Evolutionary conservation across 2,113 vertebrate genomes (phyloP), one percentile per base, ranked within the genome.

Genomic region (Vireo altiloquus): DNA sequence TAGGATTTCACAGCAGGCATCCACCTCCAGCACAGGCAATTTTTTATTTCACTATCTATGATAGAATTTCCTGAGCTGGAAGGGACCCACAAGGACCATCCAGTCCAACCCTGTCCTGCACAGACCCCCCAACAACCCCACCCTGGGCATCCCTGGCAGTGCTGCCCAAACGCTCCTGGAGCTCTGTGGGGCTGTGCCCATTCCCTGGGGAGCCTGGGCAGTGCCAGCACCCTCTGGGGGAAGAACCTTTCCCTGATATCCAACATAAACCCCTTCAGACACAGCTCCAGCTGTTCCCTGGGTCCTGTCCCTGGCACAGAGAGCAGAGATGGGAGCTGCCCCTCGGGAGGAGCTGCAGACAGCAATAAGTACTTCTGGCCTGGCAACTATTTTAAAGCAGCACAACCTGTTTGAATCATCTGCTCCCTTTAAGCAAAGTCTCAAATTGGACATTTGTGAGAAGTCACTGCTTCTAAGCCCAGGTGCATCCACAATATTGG

Each of bases 221-320:
- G 77, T 21, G 37, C 60, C 60, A 49, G 28, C 60, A 68, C 24
- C 31, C 46, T 60, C 39, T 47, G 24, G 39, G 42, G 60, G 21
- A 60, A 35, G 39, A 39, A 4, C 13, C 20, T 68, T 68, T 2
- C 1, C 53, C 69, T 31, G 3, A 30, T 1, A 7, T 3, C 61
- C 78, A 30, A 0, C 20, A 3, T 22, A 0, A 68, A 0, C 24
- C 13, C 2, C 0, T 1, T 9, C 24, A 3, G 47, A 1, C 53
- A 15, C 53, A 66, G 61, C 46, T 40, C 24, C 87, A 82, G 87
- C 47, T 2, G 0, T 25, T 53, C 53, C 87, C 61, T 60, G 44
- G 35, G 2, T 20, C 2, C 76, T 59, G 68, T 19, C 33, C 8
- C 60, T 46, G 46, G 30, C 53, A 7, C 20, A 11, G 30, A 4